Evolutionary conservation across 2,888 invertebrate species (phyloP), one percentile per base, ranked within the genome.

Genomic region (Empis livida): DNA sequence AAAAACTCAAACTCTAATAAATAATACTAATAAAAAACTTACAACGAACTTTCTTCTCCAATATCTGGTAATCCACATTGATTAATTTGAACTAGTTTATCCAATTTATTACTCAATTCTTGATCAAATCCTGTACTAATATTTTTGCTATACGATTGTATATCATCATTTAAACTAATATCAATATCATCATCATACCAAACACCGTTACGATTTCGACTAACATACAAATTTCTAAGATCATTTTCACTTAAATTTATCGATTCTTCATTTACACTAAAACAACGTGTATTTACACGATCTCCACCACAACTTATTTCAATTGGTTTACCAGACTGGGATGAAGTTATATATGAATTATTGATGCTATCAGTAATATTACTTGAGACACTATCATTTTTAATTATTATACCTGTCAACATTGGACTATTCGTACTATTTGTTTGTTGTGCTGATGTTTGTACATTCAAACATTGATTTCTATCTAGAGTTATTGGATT

Each of bases 151-250:
- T 5, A 20, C 5, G 5, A 5, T 20, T 20, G 20, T 27, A 27
- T n/a, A 35, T 35, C 11, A 17, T 20, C 13, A 11, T 11, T 20
- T 17, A 40, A 40, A 40, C 20, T 20, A 40, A 40, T 16, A 20
- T 40, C 16, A 40, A 20, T 20, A 40, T 40, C 20, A 40, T 40
- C 40, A 40, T 40, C 10, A 17, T 40, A 40, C 63, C 69, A 68
- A 31, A 68, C 55, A 4, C 63, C 60, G 49, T 57, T 66, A 13
- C 68, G 61, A 54, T 65, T 68, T 39, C 68, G 63, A 48, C 68
- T 61, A 49, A 61, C 59, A 54, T 64, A 67, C 45, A 68, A 56
- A 58, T 16, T 48, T 43, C 11, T 16, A 40, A 11, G 3, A 17
- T 16, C 16, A 40, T 40, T 16, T 40, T 16, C 35, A 35, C 35